Evolutionary conservation across 2,888 invertebrate species (phyloP), one percentile per base, ranked within the genome.

Genomic region (Coenonympha glycerion): DNA sequence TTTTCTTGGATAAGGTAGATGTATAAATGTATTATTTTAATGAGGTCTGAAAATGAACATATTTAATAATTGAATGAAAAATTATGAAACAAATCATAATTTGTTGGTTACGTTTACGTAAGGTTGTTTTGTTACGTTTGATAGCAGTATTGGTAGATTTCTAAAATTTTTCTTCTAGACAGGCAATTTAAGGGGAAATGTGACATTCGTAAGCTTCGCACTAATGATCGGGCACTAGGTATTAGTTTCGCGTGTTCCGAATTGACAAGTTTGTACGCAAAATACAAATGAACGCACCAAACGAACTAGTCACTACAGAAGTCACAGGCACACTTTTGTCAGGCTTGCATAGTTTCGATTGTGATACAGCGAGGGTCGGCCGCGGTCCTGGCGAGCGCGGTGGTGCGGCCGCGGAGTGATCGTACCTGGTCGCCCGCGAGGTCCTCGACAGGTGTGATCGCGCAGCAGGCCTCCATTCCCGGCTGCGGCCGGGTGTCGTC

Each of bases 391-490:
- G 34, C 45, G n/a, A n/a, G n/a, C n/a, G n/a, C n/a, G n/a, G n/a
- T n/a, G n/a, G n/a, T n/a, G n/a, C n/a, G n/a, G n/a, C n/a, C n/a
- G 33, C 45, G 31, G 30, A 28, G 44, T 19, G 42, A 22, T 44
- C 62, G 75, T 82, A 86, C 86, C 86, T 86, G 86, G 83, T 86
- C 86, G 73, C 86, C 86, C 81, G 73, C 76, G 64, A 81, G 78
- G 78, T 85, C 83, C 83, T 85, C 85, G 76, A 77, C 79, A 75
- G 78, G 73, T 75, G 71, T 76, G 76, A 77, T 73, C 69, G 79
- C 75, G 71, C 79, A 78, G 75, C 84, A 85, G 81, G 83, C 70
- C 83, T 86, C 86, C 86, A 86, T 86, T 65, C 84, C 84, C 83
- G 83, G 79, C 78, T 62, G 65, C 62, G 66, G 76, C 76, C 73